phyloP scores from a whole-genome alignment of 2,113 vertebrate species.

The Phaethon lepturus region DNA sequence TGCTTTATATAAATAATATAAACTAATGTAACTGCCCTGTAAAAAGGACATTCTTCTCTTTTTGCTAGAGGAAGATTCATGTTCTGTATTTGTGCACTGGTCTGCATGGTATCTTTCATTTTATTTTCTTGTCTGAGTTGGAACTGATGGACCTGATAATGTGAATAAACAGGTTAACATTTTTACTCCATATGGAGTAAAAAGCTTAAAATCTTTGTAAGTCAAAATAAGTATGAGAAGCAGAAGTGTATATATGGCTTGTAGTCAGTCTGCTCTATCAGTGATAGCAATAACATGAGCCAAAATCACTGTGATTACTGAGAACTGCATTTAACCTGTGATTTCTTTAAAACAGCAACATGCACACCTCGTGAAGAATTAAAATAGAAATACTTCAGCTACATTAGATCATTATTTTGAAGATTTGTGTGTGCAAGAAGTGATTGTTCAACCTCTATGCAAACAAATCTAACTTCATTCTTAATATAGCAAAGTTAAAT shows the following conservation, averaged over 20 bases:
- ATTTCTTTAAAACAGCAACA: background rate
- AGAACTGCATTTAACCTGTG: background rate
- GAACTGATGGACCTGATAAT: background rate
- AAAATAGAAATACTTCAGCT: background rate
- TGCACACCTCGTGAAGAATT: background rate
- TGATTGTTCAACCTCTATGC: background rate
- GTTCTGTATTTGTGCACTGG: background rate
- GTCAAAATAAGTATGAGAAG: background rate
- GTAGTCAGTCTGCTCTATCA: background rate
- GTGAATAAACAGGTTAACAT: background rate
- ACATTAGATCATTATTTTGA: background rate
- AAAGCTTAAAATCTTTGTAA: background rate
- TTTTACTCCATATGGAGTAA: background rate
- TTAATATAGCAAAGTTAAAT: background rate
- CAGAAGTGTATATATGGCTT: background rate
- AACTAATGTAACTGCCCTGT: background rate
- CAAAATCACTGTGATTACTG: background rate
- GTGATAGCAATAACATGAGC: background rate
- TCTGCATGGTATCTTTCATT: background rate
- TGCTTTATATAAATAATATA: background rate
- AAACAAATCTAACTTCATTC: background rate
- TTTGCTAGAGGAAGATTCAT: background rate
- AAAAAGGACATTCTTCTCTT: background rate
- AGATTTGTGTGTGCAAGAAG: background rate
- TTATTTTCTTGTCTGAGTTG: background rate